A percentile compares a stretch with the other conserved stretches of the same genome.
These are phyloP conservation scores for Amphiprion percula DNA, from an alignment of 2,113 vertebrate species.

Conservation along the genomic window DNA sequence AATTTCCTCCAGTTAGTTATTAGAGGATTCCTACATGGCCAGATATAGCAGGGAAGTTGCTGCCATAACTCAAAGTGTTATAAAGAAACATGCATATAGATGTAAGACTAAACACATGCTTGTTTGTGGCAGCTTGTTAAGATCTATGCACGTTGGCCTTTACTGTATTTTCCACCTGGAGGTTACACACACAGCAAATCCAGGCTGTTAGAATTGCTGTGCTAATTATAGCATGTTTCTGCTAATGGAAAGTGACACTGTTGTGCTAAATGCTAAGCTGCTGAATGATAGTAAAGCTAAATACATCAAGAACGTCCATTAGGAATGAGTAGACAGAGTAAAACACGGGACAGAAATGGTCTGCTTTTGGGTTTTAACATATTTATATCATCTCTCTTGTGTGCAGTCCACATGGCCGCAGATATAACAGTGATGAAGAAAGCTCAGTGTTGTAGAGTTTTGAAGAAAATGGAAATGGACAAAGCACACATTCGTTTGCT, in stretches of 20 bases:
- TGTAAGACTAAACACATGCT: neutral
- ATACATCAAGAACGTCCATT: neutral
- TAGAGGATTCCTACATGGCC: neutral
- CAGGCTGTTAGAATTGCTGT: neutral
- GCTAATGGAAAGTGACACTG: conserved; percentile 53
- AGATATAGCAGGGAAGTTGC: neutral
- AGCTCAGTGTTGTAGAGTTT: neutral
- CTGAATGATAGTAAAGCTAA: conserved; percentile 15
- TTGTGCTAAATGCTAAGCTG: conserved; percentile 49
- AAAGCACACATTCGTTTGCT: too few species aligned
- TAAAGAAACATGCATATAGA: neutral
- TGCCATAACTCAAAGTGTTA: neutral
- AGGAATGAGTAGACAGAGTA: neutral
- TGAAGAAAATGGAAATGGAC: too few species aligned
- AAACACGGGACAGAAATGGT: neutral
- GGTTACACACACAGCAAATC: conserved; percentile 2
- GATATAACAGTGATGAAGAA: neutral
- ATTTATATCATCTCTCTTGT: neutral
- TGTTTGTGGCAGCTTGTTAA: conserved; percentile 4
- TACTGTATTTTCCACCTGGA: conserved; percentile 5
- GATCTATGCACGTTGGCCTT: neutral
- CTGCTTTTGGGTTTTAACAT: neutral
- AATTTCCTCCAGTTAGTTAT: neutral
- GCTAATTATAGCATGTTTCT: conserved; percentile 53
- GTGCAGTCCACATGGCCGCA: neutral